phyloP scores from a whole-genome alignment of 2,888 invertebrate genomes.

The Chelonus formosanus region DNA sequence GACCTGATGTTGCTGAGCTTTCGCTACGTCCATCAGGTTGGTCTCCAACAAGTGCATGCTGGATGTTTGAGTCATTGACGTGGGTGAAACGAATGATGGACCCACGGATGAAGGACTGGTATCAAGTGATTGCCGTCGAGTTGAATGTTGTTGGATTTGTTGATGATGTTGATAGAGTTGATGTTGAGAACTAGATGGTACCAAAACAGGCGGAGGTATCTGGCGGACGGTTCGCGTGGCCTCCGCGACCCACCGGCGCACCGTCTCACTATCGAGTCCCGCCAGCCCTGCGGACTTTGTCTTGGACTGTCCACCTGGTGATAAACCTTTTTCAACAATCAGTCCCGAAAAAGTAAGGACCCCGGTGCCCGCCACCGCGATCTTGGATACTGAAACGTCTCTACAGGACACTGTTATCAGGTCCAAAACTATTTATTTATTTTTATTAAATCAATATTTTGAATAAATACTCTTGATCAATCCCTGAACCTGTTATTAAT shows the following conservation, averaged over 20 bases:
- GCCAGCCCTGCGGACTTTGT: conserved; percentile 68
- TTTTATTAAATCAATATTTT: too few species aligned
- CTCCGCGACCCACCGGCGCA: conserved; percentile 70
- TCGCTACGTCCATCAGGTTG: conserved; percentile 57
- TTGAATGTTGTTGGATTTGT: conserved; percentile 26
- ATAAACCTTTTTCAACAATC: conserved; percentile 60
- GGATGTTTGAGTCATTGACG: conserved; percentile 62
- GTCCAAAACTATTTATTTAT: conserved; percentile 52
- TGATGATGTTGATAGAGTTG: conserved; percentile 42
- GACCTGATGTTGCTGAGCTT: conserved; percentile 54
- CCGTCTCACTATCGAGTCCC: conserved; percentile 70
- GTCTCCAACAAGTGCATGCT: conserved; percentile 63
- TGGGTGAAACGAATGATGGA: conserved; percentile 48
- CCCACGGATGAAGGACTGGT: conserved; percentile 47
- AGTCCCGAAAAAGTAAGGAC: conserved; percentile 60
- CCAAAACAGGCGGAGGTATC: conserved; percentile 55
- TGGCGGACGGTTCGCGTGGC: conserved; percentile 68
- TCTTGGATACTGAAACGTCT: conserved; percentile 56
- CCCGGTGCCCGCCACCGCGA: conserved; percentile 62
- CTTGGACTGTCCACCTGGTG: conserved; percentile 54
- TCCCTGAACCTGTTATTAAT: too few species aligned
- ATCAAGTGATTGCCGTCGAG: conserved; percentile 44
- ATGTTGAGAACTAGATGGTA: conserved; percentile 51
- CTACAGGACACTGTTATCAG: conserved; percentile 56
- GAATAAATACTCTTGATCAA: too few species aligned